Evolutionary conservation across 2,888 invertebrate species (phyloP).

Genomic region (Acronicta leporina): DNA sequence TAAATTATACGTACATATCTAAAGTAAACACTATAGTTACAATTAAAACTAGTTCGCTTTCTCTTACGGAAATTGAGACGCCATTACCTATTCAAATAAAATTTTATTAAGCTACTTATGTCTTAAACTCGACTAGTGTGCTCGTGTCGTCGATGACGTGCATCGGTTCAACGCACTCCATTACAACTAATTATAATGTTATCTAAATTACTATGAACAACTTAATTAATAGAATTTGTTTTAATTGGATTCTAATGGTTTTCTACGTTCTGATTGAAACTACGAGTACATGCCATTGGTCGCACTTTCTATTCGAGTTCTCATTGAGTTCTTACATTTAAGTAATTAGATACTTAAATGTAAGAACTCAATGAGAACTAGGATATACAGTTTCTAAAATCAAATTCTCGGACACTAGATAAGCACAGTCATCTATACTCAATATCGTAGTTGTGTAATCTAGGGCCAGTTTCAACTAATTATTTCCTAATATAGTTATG

Average conservation of each 20-base stretch:
- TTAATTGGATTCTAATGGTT: not conserved
- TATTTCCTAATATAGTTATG: too few species aligned
- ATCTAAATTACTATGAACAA: not conserved
- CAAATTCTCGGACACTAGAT: not conserved
- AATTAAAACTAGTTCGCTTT: not conserved
- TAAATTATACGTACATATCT: too few species aligned
- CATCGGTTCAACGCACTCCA: not conserved
- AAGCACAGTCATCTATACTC: too few species aligned
- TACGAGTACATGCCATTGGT: not conserved
- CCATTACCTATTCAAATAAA: not conserved
- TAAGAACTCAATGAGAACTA: too few species aligned
- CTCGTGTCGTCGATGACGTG: not conserved
- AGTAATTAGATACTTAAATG: not conserved
- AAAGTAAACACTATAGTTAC: not conserved
- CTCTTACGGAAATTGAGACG: not conserved
- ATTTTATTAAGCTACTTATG: not conserved
- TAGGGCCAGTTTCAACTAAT: too few species aligned
- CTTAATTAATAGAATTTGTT: not conserved
- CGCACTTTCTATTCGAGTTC: not conserved
- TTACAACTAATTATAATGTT: constrained; percentile 1
- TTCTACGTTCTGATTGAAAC: not conserved
- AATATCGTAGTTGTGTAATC: too few species aligned
- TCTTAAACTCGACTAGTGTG: not conserved
- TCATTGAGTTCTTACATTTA: not conserved
- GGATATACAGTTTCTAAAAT: not conserved